These are phyloP conservation scores for Platichthys flesus DNA, from an alignment of 2,113 vertebrate species.

Conservation along the genomic window DNA sequence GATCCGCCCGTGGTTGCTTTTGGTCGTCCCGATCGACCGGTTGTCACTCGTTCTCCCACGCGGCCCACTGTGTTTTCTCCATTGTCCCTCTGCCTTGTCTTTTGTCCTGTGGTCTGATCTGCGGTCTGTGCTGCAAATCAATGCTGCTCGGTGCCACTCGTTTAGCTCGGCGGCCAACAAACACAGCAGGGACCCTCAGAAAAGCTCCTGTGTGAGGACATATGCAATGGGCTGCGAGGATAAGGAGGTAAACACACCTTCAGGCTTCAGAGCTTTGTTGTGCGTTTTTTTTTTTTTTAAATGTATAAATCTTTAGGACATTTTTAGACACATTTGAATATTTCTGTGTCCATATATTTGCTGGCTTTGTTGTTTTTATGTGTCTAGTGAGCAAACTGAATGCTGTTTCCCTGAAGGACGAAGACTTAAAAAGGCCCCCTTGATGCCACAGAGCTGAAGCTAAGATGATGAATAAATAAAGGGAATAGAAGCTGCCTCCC, in stretches of 20 bases:
- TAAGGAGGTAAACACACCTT: constrained; percentile 14
- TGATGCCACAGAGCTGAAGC: no score
- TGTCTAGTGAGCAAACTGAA: constrained; percentile 24
- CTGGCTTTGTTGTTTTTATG: constrained; percentile 26
- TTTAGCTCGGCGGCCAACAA: constrained; percentile 47
- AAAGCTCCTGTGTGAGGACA: constrained; percentile 52
- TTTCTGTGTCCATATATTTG: constrained; percentile 12
- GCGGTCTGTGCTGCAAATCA: constrained; percentile 64
- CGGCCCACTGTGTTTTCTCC: constrained; percentile 42
- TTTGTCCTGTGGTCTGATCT: constrained; percentile 70
- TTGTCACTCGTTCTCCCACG: constrained; percentile 57
- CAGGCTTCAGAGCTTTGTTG: constrained; percentile 10
- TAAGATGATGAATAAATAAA: no score
- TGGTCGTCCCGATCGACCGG: constrained; percentile 59
- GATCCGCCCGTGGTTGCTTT: constrained; percentile 23
- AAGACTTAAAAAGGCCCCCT: neutral
- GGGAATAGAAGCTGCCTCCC: no score
- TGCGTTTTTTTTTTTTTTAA: neutral
- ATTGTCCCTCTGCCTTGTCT: constrained; percentile 47
- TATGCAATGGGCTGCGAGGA: constrained; percentile 25
- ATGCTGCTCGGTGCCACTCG: constrained; percentile 55
- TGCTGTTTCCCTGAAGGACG: no score
- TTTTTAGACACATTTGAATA: constrained; percentile 26
- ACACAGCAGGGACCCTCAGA: constrained; percentile 49
- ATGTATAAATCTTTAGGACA: neutral